Base-by-base conservation (phyloP, 2,113 vertebrate species). In the Eublepharis macularius region DNA sequence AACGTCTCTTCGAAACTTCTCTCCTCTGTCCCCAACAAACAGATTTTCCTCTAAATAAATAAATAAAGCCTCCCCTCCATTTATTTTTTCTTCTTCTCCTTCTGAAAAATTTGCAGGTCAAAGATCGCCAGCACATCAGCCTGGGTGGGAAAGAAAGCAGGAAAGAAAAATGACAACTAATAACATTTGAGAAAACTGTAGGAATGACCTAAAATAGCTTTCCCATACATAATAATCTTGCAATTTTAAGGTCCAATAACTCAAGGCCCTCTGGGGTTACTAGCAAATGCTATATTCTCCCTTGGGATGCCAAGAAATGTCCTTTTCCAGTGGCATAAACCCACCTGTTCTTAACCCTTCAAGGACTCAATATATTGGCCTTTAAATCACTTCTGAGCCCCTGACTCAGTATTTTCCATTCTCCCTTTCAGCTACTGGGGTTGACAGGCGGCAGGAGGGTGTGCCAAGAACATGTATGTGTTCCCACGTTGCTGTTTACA, bases 171-270 rank as follows among this genome's bases (percentile, higher is more conserved):
- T 60, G 84, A 74, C 84, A 73, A 74, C 76, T 74, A 80, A 86
- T 86, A 86, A 86, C 76, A 16, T 74, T 86, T 73, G 68, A 86
- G 84, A 86, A 86, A 80, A 86, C 84, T 63, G 68, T 80, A 65
- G 54, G 69, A 73, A 85, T 80, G 84, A 85, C 84, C 84, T 74
- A 74, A 83, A 86, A 86, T 86, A 86, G 84, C 69, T 86, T 86
- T 49, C 12, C 76, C 84, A 74, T 86, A 86, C 77, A 86, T 86
- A 86, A 80, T 86, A 80, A 80, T 86, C 84, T 86, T 41, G 77
- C 77, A 86, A 86, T 86, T 86, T 86, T 86, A 86, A 86, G 84
- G 84, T 86, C 84, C 76, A 86, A 86, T 80, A 86, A 80, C 69
- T 86, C 54, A 73, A 26, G 54, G 84, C 69, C 84, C 84, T 80